These are phyloP conservation scores for Lycodopsis pacificus DNA, from an alignment of 2,797 vertebrate genomes.

Conservation along the genomic window DNA sequence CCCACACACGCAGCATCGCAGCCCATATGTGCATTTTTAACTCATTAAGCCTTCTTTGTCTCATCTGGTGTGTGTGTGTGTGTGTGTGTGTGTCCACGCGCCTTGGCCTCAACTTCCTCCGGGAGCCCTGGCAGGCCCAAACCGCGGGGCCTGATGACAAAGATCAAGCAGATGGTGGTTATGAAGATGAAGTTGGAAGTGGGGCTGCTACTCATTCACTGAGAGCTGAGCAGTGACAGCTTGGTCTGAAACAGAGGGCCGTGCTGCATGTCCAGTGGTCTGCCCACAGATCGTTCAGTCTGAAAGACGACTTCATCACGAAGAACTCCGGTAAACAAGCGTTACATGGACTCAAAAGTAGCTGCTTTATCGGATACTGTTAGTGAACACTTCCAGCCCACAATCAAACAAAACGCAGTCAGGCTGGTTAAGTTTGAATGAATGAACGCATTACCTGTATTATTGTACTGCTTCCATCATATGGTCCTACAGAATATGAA, in stretches of 20 bases:
- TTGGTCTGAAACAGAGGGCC: slow-evolving; percentile 25
- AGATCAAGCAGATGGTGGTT: slow-evolving; percentile 79
- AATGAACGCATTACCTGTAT: background rate
- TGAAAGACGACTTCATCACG: background rate
- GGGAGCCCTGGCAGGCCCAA: slow-evolving; percentile 30
- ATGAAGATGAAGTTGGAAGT: slow-evolving; percentile 52
- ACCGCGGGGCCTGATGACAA: slow-evolving; percentile 63
- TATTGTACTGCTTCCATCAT: background rate
- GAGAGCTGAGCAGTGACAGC: slow-evolving; percentile 29
- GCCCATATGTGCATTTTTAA: slow-evolving; percentile 76
- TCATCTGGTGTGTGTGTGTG: slow-evolving; percentile 43
- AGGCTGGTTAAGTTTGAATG: background rate
- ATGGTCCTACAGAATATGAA: background rate
- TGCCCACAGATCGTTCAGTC: background rate
- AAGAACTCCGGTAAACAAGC: background rate
- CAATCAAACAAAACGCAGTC: background rate
- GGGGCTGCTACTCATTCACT: slow-evolving; percentile 49
- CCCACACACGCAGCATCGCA: slow-evolving; percentile 49
- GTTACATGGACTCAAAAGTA: background rate
- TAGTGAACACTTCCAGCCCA: background rate
- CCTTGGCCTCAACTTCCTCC: slow-evolving; percentile 32
- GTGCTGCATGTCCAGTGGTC: background rate
- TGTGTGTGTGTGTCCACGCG: slow-evolving; percentile 21
- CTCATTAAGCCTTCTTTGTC: slow-evolving; percentile 76
- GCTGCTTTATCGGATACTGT: background rate